Percentiles rank a stretch among this genome's conserved stretches.
Conservation (phyloP, 2,113 vertebrate genomes). For the Stigmatopora argus region DNA sequence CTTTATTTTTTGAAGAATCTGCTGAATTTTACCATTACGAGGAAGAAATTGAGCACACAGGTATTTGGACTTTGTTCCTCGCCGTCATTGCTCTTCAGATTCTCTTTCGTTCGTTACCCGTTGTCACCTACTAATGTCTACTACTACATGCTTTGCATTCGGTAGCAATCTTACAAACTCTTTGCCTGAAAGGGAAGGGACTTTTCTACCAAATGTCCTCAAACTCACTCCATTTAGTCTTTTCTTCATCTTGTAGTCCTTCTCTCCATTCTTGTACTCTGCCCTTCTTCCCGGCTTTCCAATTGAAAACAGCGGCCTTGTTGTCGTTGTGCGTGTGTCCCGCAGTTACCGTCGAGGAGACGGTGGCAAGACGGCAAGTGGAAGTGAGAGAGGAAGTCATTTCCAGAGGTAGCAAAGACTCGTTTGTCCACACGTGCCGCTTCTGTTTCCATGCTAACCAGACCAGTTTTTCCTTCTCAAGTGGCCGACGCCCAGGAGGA, state of each 20-base stretch:
- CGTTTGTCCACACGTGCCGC: neutral
- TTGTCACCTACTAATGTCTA: neutral
- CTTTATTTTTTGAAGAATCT: slow-evolving; percentile 60
- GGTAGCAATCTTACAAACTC: neutral
- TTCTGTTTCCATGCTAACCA: slow-evolving; percentile 27
- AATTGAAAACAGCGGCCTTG: neutral
- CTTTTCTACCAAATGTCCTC: no score
- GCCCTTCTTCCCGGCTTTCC: neutral
- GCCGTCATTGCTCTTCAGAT: neutral
- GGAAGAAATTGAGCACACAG: slow-evolving; percentile 61
- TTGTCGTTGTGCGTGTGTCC: neutral
- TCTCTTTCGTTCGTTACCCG: neutral
- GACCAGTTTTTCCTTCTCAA: slow-evolving; percentile 48
- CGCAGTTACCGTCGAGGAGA: slow-evolving; percentile 74
- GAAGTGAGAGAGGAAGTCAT: slow-evolving; percentile 70
- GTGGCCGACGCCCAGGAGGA: slow-evolving; percentile 46
- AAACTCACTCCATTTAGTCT: no score
- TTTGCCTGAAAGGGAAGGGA: neutral
- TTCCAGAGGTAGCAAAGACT: slow-evolving; percentile 56
- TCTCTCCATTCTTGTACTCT: no score
- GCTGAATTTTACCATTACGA: slow-evolving; percentile 65
- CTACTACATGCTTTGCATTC: neutral
- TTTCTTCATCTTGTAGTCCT: no score
- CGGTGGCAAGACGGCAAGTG: slow-evolving; percentile 72
- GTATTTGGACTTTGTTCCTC: slow-evolving; percentile 43